These are phyloP conservation scores for Eutolmus rufibarbis DNA, from an alignment of 2,888 invertebrate species.

Conservation along the genomic window DNA sequence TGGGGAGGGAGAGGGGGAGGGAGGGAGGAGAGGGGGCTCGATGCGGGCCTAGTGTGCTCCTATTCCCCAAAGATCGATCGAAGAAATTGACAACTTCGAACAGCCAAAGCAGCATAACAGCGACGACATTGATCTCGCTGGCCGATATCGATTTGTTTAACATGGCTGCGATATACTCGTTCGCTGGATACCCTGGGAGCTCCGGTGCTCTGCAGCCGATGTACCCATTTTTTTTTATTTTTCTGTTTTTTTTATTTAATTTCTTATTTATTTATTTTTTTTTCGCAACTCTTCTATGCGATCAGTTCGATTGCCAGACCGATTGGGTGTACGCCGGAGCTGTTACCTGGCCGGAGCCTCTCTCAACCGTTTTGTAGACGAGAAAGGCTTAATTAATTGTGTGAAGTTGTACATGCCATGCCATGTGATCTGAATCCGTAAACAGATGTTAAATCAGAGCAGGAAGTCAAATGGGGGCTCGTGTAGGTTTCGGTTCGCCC, in stretches of 20 bases:
- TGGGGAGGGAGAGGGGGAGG: not conserved
- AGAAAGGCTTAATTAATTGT: conserved; percentile 53
- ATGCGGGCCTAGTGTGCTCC: conserved; percentile 32
- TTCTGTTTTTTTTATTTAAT: not conserved
- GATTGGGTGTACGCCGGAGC: conserved; percentile 30
- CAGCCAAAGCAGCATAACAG: conserved; percentile 44
- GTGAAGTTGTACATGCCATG: conserved; percentile 52
- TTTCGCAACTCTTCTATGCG: conserved; percentile 9
- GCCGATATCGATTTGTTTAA: conserved; percentile 52
- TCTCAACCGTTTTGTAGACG: conserved; percentile 44
- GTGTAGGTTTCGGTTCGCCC: conserved; percentile 35
- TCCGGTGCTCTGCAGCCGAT: not conserved
- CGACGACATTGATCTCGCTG: conserved; percentile 51
- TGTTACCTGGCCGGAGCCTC: not conserved
- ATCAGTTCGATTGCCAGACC: conserved; percentile 21
- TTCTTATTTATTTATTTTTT: not conserved
- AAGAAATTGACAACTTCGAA: conserved; percentile 39
- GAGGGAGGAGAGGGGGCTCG: not conserved
- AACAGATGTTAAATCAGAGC: conserved; percentile 51
- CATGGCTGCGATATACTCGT: conserved; percentile 47
- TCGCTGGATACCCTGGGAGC: not conserved
- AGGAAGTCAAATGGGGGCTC: conserved; percentile 47
- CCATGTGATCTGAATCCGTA: conserved; percentile 51
- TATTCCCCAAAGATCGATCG: conserved; percentile 40
- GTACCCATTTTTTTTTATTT: not conserved